Conservation (phyloP, 2,113 vertebrate genomes). For the Diadophis punctatus region DNA sequence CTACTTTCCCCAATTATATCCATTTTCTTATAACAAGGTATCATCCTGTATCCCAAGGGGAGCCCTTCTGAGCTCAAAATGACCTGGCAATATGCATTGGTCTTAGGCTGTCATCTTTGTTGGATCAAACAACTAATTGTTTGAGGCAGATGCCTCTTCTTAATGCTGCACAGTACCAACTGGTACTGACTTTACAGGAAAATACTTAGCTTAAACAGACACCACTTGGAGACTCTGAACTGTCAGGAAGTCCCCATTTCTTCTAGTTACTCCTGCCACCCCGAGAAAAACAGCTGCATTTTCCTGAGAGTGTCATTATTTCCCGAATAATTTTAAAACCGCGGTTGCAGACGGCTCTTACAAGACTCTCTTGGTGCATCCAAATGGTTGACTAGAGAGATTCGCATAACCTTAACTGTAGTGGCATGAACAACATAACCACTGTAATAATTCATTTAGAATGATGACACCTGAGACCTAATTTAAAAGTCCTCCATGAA, state of each 20-base stretch:
- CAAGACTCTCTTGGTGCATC: constrained; percentile 64
- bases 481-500: constrained; percentile 83
- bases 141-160: constrained; percentile 3
- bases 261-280: background rate
- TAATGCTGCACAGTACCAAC: accelerated
- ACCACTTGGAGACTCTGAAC: background rate
- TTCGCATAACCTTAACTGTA: constrained; percentile 74
- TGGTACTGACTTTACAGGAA: background rate
- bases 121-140: constrained; percentile 15
- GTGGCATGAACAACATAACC: constrained; percentile 73
- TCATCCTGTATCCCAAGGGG: background rate
- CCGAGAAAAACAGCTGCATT: background rate
- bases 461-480: constrained; percentile 82
- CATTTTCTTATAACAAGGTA: background rate
- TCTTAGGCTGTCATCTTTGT: background rate
- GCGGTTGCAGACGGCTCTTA: constrained; percentile 65
- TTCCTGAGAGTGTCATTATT: constrained; percentile 47
- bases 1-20: background rate
- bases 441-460: constrained; percentile 82
- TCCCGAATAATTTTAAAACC: constrained; percentile 65
- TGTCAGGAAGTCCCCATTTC: constrained; percentile 1
- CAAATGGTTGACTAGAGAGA: constrained; percentile 71
- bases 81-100: background rate
- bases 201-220: background rate
- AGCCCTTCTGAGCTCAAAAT: background rate